phyloP scores from a whole-genome alignment of 2,797 vertebrate species.

The Oophaga sylvatica region DNA sequence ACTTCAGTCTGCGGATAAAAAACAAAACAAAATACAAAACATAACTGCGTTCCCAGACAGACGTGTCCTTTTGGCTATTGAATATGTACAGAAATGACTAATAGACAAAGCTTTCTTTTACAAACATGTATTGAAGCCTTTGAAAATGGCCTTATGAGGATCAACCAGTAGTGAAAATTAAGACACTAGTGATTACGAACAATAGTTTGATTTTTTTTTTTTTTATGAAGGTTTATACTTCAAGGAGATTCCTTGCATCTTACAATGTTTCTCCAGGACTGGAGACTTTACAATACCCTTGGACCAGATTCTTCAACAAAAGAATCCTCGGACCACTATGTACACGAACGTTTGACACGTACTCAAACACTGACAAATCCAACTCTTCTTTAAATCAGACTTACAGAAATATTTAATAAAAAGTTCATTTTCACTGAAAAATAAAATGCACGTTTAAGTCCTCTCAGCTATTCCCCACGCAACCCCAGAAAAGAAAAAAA shows the following conservation, averaged over 20 bases:
- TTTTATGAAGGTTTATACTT: not conserved
- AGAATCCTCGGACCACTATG: conserved; percentile 59
- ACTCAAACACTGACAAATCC: conserved; percentile 64
- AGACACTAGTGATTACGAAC: conserved; percentile 57
- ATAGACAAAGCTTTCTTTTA: not conserved
- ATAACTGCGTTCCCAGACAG: not conserved
- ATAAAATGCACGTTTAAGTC: conserved; percentile 57
- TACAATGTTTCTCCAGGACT: conserved; percentile 62
- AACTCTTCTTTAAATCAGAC: conserved; percentile 33
- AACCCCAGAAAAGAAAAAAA: not conserved
- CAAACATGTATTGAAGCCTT: conserved; percentile 20
- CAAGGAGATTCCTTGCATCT: conserved; percentile 64
- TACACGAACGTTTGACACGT: conserved; percentile 60
- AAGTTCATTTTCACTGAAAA: conserved; percentile 59
- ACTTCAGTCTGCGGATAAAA: not conserved
- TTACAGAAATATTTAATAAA: conserved; percentile 46
- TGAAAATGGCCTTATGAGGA: conserved; percentile 71
- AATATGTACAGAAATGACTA: not conserved
- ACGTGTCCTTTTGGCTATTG: not conserved
- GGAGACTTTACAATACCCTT: conserved; percentile 65
- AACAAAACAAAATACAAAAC: not conserved
- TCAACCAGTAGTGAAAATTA: conserved; percentile 68
- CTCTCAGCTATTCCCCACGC: conserved; percentile 4
- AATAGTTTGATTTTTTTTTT: conserved; percentile 6
- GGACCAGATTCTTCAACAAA: conserved; percentile 58